Base-by-base conservation (phyloP, 2,888 invertebrate genomes). In the Colostygia pectinataria region DNA sequence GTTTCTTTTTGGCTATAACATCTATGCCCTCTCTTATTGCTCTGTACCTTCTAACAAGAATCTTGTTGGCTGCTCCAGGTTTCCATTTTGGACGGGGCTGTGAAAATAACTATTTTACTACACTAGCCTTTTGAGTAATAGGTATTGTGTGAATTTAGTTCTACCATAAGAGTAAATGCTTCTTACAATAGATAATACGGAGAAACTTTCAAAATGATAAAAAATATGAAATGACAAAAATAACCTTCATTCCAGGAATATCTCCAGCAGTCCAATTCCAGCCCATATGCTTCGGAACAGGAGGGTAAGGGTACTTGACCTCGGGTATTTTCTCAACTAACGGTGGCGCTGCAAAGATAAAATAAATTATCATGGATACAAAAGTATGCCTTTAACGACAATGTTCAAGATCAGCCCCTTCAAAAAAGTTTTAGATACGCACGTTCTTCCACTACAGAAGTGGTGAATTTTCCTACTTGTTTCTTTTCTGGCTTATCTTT, bases 221-320 rank as follows among this genome's bases (percentile, higher is more conserved):
- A n/a, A n/a, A n/a, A n/a, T n/a, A n/a, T n/a, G n/a, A n/a, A n/a
- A n/a, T n/a, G n/a, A n/a, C n/a, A n/a, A 13, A 4, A 8, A 8
- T 12, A 23, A 40, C 90, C 81, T 88, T 84, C 71, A 89, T 49
- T 51, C 87, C 89, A 0, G 87, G 87, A 48, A 85, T 69, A 52
- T 90, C 87, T 41, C 87, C 83, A 2, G 89, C 87, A 2, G 55
- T 81, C 90, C 90, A 90, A 55, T 86, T 80, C 90, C 90, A 90
- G 0, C 90, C 90, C 90, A 86, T 90, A 40, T 78, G 46, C 49
- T 74, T 77, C 0, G 89, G 90, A 4, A 90, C 90, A 0, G 71
- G 53, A 1, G 85, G 86, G 52, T 85, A 83, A 0, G 77, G 76
- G 52, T 82, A 81, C 43, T 74, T 80, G 3, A 44, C 12, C 38